phyloP scores from a whole-genome alignment of 2,797 vertebrate genomes.

The Epinephelus awoara region DNA sequence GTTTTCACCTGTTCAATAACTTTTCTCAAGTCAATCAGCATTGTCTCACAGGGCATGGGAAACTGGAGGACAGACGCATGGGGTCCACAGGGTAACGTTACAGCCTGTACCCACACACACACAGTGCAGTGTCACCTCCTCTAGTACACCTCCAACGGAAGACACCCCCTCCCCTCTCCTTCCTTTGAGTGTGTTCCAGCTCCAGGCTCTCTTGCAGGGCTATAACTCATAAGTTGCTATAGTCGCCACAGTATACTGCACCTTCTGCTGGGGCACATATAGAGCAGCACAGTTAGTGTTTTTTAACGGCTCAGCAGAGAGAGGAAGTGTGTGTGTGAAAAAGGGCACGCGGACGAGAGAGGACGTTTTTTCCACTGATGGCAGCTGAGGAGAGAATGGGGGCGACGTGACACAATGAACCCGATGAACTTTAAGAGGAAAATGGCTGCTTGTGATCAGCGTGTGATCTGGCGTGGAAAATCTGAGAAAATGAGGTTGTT shows the following conservation, averaged over 20 bases:
- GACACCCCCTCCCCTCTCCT: slow-evolving; percentile 23
- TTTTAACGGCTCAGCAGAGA: slow-evolving; percentile 73
- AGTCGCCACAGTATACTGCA: slow-evolving; percentile 49
- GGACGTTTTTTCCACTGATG: slow-evolving; percentile 58
- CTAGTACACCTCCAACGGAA: slow-evolving; percentile 30
- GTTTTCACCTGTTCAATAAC: slow-evolving; percentile 60
- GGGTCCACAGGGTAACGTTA: slow-evolving; percentile 17
- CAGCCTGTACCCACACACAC: slow-evolving; percentile 15
- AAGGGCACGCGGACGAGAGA: slow-evolving; percentile 46
- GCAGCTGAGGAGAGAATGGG: slow-evolving; percentile 53
- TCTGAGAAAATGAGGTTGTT: too few species aligned
- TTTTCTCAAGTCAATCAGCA: slow-evolving; percentile 39
- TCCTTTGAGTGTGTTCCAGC: slow-evolving; percentile 71
- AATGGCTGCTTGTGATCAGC: slow-evolving; percentile 24
- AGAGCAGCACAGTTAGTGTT: slow-evolving; percentile 30
- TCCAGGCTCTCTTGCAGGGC: slow-evolving; percentile 45
- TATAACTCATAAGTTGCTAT: slow-evolving; percentile 68
- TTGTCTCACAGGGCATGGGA: slow-evolving; percentile 5
- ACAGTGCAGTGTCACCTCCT: slow-evolving; percentile 34
- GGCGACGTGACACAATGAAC: slow-evolving; percentile 55
- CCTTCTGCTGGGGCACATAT: slow-evolving; percentile 49
- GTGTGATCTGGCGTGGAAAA: not conserved
- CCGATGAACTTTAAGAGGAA: slow-evolving; percentile 48
- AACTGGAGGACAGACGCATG: slow-evolving; percentile 29
- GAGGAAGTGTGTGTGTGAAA: slow-evolving; percentile 73